Evolutionary conservation across 2,888 invertebrate species (phyloP).

Genomic region (Eulithis testata): DNA sequence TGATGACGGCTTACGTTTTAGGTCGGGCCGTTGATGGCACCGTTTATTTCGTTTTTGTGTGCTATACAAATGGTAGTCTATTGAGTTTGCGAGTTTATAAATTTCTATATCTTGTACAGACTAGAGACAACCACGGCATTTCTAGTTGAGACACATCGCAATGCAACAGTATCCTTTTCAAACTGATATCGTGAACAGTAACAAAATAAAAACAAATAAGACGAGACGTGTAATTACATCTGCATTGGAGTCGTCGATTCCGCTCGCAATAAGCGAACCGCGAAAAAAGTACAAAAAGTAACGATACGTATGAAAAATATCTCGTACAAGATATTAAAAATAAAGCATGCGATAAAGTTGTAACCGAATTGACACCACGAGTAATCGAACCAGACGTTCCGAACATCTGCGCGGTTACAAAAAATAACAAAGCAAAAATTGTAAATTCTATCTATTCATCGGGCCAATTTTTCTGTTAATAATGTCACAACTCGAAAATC

Average conservation of each 20-base stretch:
- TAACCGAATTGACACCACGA: conserved; percentile 66
- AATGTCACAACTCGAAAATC: conserved; percentile 73
- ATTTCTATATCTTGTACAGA: conserved; percentile 34
- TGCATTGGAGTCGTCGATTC: conserved; percentile 21
- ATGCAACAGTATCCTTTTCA: too few relatives aligned
- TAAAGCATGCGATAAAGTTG: conserved; percentile 60
- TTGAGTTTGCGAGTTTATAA: conserved; percentile 51
- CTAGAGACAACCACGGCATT: not conserved
- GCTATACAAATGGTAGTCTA: conserved; percentile 51
- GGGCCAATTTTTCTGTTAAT: conserved; percentile 77
- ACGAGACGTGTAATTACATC: conserved; percentile 14
- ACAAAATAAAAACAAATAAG: conserved; percentile 15
- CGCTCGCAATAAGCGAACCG: conserved; percentile 41
- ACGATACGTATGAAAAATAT: conserved; percentile 60
- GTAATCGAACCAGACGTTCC: conserved; percentile 74
- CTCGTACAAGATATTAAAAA: conserved; percentile 71
- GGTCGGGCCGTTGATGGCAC: conserved; percentile 56
- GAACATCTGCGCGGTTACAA: conserved; percentile 73
- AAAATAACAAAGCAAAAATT: conserved; percentile 68
- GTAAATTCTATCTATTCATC: conserved; percentile 62
- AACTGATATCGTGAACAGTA: not conserved
- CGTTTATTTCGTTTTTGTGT: conserved; percentile 69
- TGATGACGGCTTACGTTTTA: conserved; percentile 71
- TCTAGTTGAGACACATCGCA: not conserved
- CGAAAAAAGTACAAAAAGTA: conserved; percentile 54